Conservation (phyloP, 2,797 vertebrate species). For the Labroides dimidiatus region DNA sequence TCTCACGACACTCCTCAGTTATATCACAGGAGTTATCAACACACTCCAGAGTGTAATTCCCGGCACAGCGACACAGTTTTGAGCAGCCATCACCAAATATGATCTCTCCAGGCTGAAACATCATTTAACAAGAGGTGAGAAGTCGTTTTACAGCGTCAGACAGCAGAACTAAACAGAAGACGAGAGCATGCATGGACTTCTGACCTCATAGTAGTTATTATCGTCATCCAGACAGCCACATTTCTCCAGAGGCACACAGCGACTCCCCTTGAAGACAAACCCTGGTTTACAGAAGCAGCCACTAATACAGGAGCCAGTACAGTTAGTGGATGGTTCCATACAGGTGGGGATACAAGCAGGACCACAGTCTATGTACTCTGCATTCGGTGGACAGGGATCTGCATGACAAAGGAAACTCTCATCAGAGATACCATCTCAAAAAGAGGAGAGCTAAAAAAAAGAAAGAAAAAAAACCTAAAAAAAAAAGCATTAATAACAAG, state of each 20-base stretch:
- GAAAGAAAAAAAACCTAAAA: not conserved
- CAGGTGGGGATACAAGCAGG: slow-evolving; percentile 83
- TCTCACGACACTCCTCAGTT: slow-evolving; percentile 81
- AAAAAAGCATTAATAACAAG: not conserved
- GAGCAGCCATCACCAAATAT: slow-evolving; percentile 80
- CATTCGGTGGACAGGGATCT: slow-evolving; percentile 78
- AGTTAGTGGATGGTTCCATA: slow-evolving; percentile 80
- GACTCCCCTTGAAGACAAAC: slow-evolving; percentile 78
- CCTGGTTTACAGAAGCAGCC: slow-evolving; percentile 86
- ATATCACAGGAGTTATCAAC: slow-evolving; percentile 81
- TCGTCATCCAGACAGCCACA: slow-evolving; percentile 83
- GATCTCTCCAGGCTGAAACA: slow-evolving; percentile 75
- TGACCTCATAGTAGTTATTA: slow-evolving; percentile 83
- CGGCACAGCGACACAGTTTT: slow-evolving; percentile 80
- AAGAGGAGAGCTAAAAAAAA: not conserved
- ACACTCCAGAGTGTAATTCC: slow-evolving; percentile 84
- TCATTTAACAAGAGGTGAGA: not conserved
- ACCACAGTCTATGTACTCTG: slow-evolving; percentile 83
- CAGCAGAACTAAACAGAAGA: not conserved
- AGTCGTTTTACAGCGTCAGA: not conserved
- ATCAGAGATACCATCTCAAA: not conserved
- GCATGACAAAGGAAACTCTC: not conserved
- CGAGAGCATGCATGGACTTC: not conserved
- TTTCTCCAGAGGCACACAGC: slow-evolving; percentile 79
- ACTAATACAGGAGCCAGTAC: slow-evolving; percentile 77